Evolutionary conservation across 2,113 vertebrate genomes (phyloP), one percentile per base, ranked within the genome.

Genomic region (Nematolebias whitei): DNA sequence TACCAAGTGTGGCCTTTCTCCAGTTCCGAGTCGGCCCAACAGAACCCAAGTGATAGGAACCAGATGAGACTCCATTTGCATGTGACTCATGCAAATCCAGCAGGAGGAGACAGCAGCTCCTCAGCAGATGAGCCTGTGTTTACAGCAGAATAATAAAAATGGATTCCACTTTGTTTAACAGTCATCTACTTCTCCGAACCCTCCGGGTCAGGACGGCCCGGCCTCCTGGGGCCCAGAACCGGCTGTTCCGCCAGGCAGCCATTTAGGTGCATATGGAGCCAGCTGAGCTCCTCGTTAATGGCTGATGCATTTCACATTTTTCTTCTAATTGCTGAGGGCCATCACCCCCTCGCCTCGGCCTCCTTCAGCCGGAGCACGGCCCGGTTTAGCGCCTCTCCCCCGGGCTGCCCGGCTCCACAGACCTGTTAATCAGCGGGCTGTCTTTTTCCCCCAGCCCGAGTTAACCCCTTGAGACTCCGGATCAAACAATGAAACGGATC

Each of bases 261-360:
- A 94, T 94, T 93, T 92, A 91, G 88, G 87, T 88, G 91, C 92
- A 91, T 91, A 89, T 91, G 90, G 89, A 92, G 85, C 87, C 87
- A 87, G 89, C 85, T 88, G 90, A 87, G 85, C 88, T 89, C 85
- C 87, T 89, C 90, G 88, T 93, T 93, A 93, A 94, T 93, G 92
- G 93, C 93, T 93, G 93, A 93, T 93, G 90, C 91, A 87, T 92
- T 92, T 91, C 86, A 80, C 78, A 78, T 88, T 88, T 89, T 90
- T 88, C 80, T 86, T 75, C 90, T 91, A 91, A 93, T 91, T 93
- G 88, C 89, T 63, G 75, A 85, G 84, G 89, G 86, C 85, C 90
- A 88, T 84, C 85, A 87, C 77, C 83, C 61, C 53, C 68, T n/a
- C n/a, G n/a, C 44, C 47, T 70, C 70, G 82, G 84, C 83, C 86